These are phyloP conservation scores for Siderastrea radians DNA, from an alignment of 92 coral and sea anemone species.

Conservation along the genomic window DNA sequence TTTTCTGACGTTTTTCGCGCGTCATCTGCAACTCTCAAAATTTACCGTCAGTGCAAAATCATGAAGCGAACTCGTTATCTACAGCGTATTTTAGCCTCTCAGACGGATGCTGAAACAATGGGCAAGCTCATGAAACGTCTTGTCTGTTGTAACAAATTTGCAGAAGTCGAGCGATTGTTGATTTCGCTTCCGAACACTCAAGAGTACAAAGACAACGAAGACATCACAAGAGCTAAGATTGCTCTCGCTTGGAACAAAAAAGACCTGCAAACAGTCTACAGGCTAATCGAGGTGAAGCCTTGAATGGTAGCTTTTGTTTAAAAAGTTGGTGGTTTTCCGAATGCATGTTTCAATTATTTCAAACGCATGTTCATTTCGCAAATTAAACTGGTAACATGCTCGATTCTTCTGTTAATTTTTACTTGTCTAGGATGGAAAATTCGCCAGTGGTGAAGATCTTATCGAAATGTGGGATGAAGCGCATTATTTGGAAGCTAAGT, in stretches of 20 bases:
- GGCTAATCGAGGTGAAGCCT: conserved; percentile 44
- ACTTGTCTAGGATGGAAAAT: conserved; percentile 29
- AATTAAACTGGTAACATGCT: neutral
- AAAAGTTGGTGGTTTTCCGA: neutral
- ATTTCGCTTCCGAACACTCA: conserved; percentile 34
- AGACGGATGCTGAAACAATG: neutral
- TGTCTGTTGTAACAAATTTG: conserved; percentile 22
- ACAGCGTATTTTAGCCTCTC: neutral
- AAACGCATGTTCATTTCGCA: conserved; percentile 15
- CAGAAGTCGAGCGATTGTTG: conserved; percentile 36
- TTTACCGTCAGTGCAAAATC: too few relatives aligned
- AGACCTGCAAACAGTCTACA: conserved; percentile 40
- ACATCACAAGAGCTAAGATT: conserved; percentile 51
- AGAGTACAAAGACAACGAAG: conserved; percentile 39
- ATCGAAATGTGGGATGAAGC: conserved; percentile 70
- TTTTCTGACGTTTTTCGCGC: neutral
- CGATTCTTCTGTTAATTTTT: neutral
- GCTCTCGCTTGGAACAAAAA: conserved; percentile 49
- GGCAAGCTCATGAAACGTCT: conserved; percentile 20
- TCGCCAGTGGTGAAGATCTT: conserved; percentile 65
- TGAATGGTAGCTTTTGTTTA: neutral
- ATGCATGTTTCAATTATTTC: neutral
- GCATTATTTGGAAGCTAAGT: conserved; percentile 48
- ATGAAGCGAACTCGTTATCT: conserved; percentile 13
- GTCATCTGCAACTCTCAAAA: neutral